A percentile compares a stretch with the other conserved stretches of the same genome.
These are phyloP conservation scores for Melanargia galathea DNA, from an alignment of 2,888 invertebrate species.

Conservation along the genomic window DNA sequence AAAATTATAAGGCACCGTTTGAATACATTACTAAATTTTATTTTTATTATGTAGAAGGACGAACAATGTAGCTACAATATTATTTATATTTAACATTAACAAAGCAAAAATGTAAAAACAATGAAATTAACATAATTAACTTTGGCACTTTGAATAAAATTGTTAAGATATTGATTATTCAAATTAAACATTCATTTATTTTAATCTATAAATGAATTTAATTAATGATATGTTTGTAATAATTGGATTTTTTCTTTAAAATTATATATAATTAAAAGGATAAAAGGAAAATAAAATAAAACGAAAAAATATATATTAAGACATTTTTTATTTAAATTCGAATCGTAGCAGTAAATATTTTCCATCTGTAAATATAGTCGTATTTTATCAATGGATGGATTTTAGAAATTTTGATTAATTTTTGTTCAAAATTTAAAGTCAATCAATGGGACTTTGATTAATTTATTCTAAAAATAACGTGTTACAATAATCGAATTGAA, in stretches of 20 bases:
- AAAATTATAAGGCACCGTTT: conserved; percentile 81
- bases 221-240: conserved; percentile 69
- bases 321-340: conserved; percentile 74
- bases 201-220: conserved; percentile 43
- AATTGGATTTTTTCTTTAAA: conserved; percentile 50
- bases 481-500: conserved; percentile 63
- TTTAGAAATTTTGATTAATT: conserved; percentile 50
- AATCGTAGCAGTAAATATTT: conserved; percentile 76
- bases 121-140: conserved; percentile 29
- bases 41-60: conserved; percentile 66
- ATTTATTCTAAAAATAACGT: conserved; percentile 35
- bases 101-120: conserved; percentile 35
- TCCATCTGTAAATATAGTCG: conserved; percentile 71
- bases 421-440: conserved; percentile 42
- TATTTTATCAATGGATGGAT: conserved; percentile 77
- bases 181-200: conserved; percentile 41
- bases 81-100: conserved; percentile 44
- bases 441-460: conserved; percentile 41
- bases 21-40: conserved; percentile 71
- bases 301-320: conserved; percentile 52
- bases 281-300: conserved; percentile 68
- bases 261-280: conserved; percentile 47
- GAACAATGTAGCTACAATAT: conserved; percentile 64
- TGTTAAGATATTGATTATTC: conserved; percentile 27
- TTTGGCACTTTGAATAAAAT: conserved; percentile 43